phyloP scores from a whole-genome alignment of 23 tunicate species.

The Phallusia fumigata region DNA sequence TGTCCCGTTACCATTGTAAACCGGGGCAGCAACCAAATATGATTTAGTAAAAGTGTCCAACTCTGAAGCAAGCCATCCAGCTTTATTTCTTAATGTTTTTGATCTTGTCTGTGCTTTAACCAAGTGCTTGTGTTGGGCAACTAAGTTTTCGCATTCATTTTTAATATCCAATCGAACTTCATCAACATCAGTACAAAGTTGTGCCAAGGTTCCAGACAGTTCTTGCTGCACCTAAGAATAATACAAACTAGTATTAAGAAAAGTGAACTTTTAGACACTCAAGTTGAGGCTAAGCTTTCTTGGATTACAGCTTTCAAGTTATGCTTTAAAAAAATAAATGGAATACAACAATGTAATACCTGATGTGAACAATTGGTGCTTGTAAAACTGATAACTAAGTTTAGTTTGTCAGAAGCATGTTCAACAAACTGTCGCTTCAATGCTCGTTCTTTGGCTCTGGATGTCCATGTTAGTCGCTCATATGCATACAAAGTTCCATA shows the following conservation, averaged over 20 bases:
- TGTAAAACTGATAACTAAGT: slow-evolving; percentile 70
- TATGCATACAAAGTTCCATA: slow-evolving; percentile 78
- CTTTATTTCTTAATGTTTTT: slow-evolving; percentile 83
- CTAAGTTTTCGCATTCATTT: slow-evolving; percentile 42
- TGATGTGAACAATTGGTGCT: slow-evolving; percentile 91
- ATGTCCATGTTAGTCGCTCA: slow-evolving; percentile 89
- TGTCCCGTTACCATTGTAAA: slow-evolving; percentile 24
- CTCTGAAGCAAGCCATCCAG: slow-evolving; percentile 72
- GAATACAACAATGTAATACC: slow-evolving; percentile 28
- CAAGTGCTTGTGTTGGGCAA: slow-evolving; percentile 30
- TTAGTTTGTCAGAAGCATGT: slow-evolving; percentile 89
- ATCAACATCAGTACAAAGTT: slow-evolving; percentile 72
- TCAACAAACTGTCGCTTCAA: slow-evolving; percentile 91
- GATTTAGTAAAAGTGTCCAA: slow-evolving; percentile 46
- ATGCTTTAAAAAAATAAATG: no score
- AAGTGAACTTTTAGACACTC: no score
- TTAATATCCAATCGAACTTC: slow-evolving; percentile 40
- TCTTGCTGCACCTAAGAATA: slow-evolving; percentile 79
- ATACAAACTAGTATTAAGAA: no score
- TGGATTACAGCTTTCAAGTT: no score
- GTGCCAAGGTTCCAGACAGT: slow-evolving; percentile 67
- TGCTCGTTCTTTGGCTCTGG: slow-evolving; percentile 76
- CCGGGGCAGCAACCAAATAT: slow-evolving; percentile 33
- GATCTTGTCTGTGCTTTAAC: slow-evolving; percentile 35
- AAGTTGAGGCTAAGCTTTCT: no score